Evolutionary conservation across 2,888 invertebrate species (phyloP).

Genomic region (Coelopa pilipes): DNA sequence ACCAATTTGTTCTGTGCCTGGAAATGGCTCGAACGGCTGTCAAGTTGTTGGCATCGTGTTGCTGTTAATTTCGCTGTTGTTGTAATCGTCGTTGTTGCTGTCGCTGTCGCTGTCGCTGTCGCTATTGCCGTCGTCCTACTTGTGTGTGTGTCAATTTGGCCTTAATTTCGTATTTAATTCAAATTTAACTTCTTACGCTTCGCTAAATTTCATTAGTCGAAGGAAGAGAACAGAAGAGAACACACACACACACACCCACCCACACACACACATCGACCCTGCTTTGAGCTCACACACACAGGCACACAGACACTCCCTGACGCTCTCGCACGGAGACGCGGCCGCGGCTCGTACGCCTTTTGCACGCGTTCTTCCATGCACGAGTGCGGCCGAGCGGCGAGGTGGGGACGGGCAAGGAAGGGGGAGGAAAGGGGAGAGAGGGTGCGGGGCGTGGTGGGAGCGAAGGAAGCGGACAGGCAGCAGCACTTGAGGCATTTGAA

Average conservation of each 20-base stretch:
- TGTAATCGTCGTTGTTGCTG: too few species aligned
- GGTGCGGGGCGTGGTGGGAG: background rate
- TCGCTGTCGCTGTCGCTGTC: too few species aligned
- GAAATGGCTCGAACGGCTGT: too few species aligned
- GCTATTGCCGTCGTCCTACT: too few species aligned
- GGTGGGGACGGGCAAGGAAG: too few species aligned
- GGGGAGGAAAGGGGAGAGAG: too few species aligned
- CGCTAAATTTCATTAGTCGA: constrained; percentile 27
- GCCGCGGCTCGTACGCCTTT: constrained; percentile 22
- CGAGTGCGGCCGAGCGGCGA: constrained; percentile 5
- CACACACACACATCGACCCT: background rate
- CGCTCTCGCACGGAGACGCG: constrained; percentile 32
- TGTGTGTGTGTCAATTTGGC: background rate
- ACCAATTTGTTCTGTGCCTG: too few species aligned
- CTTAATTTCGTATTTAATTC: background rate
- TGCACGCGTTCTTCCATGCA: constrained; percentile 30
- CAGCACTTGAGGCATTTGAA: constrained; percentile 28
- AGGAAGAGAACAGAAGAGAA: constrained; percentile 1
- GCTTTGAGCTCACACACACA: constrained; percentile 4
- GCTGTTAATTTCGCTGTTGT: too few species aligned
- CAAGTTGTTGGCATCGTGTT: too few species aligned
- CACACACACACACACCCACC: background rate
- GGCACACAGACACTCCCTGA: constrained; percentile 2
- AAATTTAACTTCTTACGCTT: constrained; percentile 19
- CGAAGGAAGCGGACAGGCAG: constrained; percentile 25